Conservation (phyloP, 2,113 vertebrate species). For the Oceanodroma tethys region DNA sequence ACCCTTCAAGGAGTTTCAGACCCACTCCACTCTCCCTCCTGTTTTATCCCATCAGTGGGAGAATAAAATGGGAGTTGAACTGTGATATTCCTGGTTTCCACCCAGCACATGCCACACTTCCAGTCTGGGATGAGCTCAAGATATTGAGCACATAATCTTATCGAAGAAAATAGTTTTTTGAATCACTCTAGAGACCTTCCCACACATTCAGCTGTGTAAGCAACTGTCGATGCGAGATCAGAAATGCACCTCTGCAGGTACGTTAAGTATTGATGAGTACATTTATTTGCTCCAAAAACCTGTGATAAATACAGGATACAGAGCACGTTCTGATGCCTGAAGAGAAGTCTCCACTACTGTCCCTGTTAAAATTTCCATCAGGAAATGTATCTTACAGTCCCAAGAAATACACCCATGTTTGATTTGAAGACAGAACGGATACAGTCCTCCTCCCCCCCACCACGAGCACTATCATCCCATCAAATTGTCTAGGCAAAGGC, state of each 20-base stretch:
- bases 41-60: background rate
- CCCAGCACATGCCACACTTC: background rate
- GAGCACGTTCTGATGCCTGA: background rate
- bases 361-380: background rate
- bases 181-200: background rate
- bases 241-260: background rate
- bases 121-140: background rate
- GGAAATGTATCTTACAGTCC: background rate
- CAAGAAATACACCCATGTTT: background rate
- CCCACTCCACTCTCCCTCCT: background rate
- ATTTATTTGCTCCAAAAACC: background rate
- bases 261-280: background rate
- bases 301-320: background rate
- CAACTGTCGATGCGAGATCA: background rate
- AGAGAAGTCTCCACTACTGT: background rate
- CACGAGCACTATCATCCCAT: background rate
- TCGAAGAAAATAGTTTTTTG: rapidly evolving
- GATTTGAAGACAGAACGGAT: background rate
- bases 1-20: background rate
- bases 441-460: background rate
- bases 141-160: background rate
- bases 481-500: background rate
- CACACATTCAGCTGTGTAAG: background rate
- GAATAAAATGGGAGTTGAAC: background rate
- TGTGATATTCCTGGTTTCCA: background rate